Conservation (phyloP, 2,888 invertebrate genomes). For the Mythimna impura region DNA sequence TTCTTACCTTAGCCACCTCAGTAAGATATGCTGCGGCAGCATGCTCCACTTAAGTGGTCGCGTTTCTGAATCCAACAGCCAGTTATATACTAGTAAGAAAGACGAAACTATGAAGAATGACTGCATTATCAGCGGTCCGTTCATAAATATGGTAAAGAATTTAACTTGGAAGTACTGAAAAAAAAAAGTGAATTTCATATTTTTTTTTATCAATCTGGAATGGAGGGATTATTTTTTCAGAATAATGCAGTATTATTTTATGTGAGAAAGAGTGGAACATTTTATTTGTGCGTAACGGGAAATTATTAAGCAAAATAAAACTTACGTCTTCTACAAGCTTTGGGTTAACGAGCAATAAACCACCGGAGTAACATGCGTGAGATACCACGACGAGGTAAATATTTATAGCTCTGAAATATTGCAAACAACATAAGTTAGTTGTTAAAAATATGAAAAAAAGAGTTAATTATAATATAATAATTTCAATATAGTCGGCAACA, state of each 20-base stretch:
- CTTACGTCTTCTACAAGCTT: conserved; percentile 65
- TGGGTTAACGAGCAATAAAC: conserved; percentile 48
- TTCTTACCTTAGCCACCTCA: conserved; percentile 71
- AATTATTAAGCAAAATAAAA: not conserved
- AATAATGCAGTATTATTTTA: too few relatives aligned
- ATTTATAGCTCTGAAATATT: conserved; percentile 23
- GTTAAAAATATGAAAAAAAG: not conserved
- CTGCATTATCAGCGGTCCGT: conserved; percentile 68
- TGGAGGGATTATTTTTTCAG: too few relatives aligned
- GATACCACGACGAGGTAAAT: conserved; percentile 6
- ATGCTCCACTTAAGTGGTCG: conserved; percentile 48
- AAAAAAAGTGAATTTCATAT: not conserved
- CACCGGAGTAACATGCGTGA: conserved; percentile 43
- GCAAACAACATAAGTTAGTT: not conserved
- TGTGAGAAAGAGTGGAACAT: not conserved
- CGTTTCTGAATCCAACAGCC: conserved; percentile 60
- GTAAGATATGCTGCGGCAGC: conserved; percentile 60
- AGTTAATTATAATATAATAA: too few relatives aligned
- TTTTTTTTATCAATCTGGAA: too few relatives aligned
- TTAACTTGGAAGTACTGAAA: conserved; percentile 35
- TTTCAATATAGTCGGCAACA: too few relatives aligned
- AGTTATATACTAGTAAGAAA: conserved; percentile 69
- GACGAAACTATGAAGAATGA: conserved; percentile 69
- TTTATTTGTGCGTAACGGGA: not conserved
- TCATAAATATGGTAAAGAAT: conserved; percentile 29